Percentiles rank a stretch among this genome's conserved stretches.
Evolutionary conservation across 2,888 invertebrate genomes (phyloP).

Genomic region (Drosophila birchii): DNA sequence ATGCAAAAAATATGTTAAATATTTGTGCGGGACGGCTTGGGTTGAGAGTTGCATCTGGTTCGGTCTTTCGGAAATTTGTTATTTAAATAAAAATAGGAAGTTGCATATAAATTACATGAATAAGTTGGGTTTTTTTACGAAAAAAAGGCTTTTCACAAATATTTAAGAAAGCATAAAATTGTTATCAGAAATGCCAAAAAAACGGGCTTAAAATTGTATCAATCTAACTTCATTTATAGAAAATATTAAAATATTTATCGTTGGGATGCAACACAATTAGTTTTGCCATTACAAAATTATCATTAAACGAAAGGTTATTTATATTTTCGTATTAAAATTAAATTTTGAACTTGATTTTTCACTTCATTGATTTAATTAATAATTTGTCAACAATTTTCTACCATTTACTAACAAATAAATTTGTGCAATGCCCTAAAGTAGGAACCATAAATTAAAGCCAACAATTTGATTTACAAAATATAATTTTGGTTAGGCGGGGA

Average conservation of each 20-base stretch:
- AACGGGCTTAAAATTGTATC: not conserved
- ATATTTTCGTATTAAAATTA: no score
- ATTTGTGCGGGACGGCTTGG: constrained; percentile 19
- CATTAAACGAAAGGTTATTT: not conserved
- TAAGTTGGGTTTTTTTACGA: constrained; percentile 22
- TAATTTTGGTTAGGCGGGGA: not conserved
- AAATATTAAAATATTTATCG: not conserved
- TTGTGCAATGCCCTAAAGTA: not conserved
- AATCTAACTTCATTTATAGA: not conserved
- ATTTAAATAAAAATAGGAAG: constrained; percentile 67
- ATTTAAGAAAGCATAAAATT: constrained; percentile 7
- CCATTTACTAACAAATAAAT: not conserved
- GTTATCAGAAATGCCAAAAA: not conserved
- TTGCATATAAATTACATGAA: constrained; percentile 67
- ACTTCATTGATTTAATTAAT: not conserved
- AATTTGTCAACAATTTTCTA: not conserved
- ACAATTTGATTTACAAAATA: constrained; percentile 22
- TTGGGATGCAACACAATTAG: no score
- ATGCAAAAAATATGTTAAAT: constrained; percentile 54
- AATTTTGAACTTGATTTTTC: not conserved
- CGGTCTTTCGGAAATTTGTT: constrained; percentile 61
- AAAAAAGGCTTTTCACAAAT: not conserved
- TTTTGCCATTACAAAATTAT: no score
- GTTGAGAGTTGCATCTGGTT: constrained; percentile 56
- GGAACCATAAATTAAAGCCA: not conserved